phyloP scores from a whole-genome alignment of 1,140 invertebrate species.

The Monomorium pharaonis region DNA sequence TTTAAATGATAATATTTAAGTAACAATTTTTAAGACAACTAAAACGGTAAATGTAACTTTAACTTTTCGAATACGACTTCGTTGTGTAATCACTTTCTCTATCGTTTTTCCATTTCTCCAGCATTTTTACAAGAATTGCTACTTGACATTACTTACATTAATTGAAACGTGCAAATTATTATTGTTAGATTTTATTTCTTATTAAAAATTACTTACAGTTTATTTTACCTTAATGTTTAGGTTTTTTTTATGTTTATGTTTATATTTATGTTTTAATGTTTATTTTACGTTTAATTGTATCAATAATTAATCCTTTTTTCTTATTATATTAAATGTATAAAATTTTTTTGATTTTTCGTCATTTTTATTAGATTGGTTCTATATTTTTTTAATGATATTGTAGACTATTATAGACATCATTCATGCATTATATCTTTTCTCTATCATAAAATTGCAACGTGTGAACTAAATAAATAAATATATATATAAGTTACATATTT shows the following conservation, averaged over 20 bases:
- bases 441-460: background rate
- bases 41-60: background rate
- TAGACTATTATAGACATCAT: background rate
- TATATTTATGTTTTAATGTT: background rate
- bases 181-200: background rate
- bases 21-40: background rate
- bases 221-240: background rate
- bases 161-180: constrained; percentile 1
- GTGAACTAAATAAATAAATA: too few species aligned
- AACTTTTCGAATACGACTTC: background rate
- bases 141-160: constrained; percentile 23
- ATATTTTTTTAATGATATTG: background rate
- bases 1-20: background rate
- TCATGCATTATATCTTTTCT: background rate
- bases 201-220: background rate
- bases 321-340: background rate
- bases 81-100: constrained; percentile 19
- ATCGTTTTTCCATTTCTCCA: background rate
- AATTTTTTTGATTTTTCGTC: background rate
- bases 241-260: background rate
- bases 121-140: too few species aligned
- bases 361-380: background rate
- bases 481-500: too few species aligned
- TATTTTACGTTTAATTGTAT: constrained; percentile 1
- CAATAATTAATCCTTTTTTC: background rate